phyloP scores from a whole-genome alignment of 1,140 invertebrate genomes.

The Zaprionus nigranus region DNA sequence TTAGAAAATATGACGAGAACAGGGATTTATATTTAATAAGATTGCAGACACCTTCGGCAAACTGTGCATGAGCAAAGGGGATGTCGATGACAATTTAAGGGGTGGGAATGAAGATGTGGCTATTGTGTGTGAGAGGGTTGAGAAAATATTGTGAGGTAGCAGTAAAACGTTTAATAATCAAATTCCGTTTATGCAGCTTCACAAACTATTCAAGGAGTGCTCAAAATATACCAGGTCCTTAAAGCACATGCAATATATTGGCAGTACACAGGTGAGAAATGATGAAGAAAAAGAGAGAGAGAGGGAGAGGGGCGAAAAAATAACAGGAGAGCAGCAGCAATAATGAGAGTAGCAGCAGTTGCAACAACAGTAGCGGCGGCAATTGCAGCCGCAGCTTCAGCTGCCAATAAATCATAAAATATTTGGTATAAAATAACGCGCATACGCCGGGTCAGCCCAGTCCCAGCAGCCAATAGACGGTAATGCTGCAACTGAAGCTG shows the following conservation, averaged over 20 bases:
- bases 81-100: too few species aligned
- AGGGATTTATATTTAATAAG: conserved; percentile 18
- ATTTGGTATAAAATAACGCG: conserved; percentile 60
- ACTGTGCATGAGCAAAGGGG: neutral
- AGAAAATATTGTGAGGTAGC: neutral
- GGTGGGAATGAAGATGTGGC: neutral
- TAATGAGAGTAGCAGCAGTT: neutral
- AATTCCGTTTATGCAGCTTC: neutral
- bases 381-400: neutral
- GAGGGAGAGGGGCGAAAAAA: neutral
- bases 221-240: neutral
- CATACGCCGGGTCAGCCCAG: conserved; percentile 44
- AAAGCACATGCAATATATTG: neutral
- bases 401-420: conserved; percentile 61
- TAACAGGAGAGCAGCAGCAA: neutral
- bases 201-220: neutral
- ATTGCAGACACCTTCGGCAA: conserved; percentile 1
- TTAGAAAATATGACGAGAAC: conserved; percentile 30
- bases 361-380: neutral
- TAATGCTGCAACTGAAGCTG: neutral
- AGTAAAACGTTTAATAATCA: neutral
- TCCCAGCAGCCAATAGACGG: neutral
- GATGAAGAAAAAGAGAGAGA: neutral
- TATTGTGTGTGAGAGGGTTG: neutral
- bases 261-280: neutral